Conservation (phyloP, 2,888 invertebrate genomes). For the Thymelicus lineola region DNA sequence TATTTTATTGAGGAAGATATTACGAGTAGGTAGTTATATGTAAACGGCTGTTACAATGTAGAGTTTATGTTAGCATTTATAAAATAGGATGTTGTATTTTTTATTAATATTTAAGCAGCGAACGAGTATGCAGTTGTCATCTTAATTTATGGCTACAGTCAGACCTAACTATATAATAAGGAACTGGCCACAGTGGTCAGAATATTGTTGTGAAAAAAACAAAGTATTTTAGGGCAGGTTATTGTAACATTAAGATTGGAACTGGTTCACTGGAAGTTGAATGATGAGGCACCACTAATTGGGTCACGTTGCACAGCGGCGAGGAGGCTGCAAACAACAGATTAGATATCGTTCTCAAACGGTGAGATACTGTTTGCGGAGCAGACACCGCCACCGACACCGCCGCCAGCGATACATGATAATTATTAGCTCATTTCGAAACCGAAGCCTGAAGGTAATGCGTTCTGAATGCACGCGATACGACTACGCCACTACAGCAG, state of each 20-base stretch:
- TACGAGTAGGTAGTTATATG: neutral
- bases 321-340: constrained; percentile 76
- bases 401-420: constrained; percentile 31
- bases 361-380: constrained; percentile 53
- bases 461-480: constrained; percentile 2
- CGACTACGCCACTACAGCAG: no score
- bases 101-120: neutral
- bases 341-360: constrained; percentile 76
- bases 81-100: neutral
- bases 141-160: no score
- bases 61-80: neutral
- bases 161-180: no score
- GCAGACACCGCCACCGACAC: constrained; percentile 41
- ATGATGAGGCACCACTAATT: constrained; percentile 53
- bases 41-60: neutral
- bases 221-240: neutral
- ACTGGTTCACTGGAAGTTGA: constrained; percentile 31
- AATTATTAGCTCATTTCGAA: constrained; percentile 47
- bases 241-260: neutral
- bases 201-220: no score
- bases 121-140: neutral
- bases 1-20: constrained; percentile 13
- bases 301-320: constrained; percentile 58
- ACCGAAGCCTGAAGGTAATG: constrained; percentile 28
- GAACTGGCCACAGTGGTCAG: no score